Percentiles rank a stretch among this genome's conserved stretches.
Evolutionary conservation across 2,888 invertebrate species (phyloP).

Genomic region (Eristalinus sepulchralis): DNA sequence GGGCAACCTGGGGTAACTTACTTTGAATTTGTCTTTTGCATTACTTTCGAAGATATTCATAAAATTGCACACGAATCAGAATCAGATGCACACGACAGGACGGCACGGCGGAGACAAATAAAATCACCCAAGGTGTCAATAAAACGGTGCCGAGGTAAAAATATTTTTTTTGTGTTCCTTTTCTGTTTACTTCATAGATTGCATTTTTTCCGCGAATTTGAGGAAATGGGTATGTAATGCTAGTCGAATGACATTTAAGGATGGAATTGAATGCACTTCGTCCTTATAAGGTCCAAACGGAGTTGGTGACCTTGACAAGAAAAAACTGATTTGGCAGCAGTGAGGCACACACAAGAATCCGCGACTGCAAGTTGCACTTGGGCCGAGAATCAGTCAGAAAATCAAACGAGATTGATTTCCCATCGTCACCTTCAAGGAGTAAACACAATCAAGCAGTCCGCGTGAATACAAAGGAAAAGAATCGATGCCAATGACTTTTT

Average conservation of each 20-base stretch:
- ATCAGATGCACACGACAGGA: neutral
- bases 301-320: no score
- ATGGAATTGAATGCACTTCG: no score
- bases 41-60: neutral
- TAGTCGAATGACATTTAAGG: no score
- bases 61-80: neutral
- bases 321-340: no score
- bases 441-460: slow-evolving; percentile 14
- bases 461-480: neutral
- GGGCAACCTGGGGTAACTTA: neutral
- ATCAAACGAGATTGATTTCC: slow-evolving; percentile 5
- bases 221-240: neutral
- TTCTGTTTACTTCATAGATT: neutral
- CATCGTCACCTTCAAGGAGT: slow-evolving; percentile 13
- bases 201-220: neutral
- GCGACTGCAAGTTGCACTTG: slow-evolving; percentile 18
- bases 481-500: neutral
- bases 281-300: no score
- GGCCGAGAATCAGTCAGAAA: neutral
- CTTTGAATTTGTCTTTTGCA: neutral
- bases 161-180: neutral
- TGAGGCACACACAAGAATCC: neutral
- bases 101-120: neutral
- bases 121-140: neutral
- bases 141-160: neutral